Conservation (phyloP, 2,888 invertebrate genomes). For the Ormyrus labotus region DNA sequence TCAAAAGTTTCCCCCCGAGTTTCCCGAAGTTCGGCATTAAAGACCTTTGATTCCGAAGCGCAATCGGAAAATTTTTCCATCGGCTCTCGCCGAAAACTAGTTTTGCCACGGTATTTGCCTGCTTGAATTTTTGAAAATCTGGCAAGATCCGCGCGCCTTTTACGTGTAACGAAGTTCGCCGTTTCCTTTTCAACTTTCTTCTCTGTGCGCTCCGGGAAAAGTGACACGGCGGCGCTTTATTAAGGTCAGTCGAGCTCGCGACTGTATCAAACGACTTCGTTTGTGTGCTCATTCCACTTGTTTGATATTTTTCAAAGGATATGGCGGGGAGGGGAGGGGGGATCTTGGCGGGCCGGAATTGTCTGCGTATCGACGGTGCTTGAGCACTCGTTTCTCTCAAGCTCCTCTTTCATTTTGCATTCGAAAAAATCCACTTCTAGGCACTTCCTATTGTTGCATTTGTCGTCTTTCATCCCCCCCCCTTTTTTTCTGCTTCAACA, state of each 20-base stretch:
- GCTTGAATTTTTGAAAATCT: too few species aligned
- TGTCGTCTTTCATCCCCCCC: slow-evolving; percentile 4
- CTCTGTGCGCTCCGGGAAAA: background rate
- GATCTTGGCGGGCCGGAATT: too few species aligned
- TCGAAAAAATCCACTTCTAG: slow-evolving; percentile 11
- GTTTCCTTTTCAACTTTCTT: background rate
- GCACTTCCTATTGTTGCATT: slow-evolving; percentile 18
- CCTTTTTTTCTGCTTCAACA: slow-evolving; percentile 8
- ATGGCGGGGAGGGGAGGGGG: background rate
- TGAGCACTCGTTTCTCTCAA: too few species aligned
- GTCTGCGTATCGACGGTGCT: too few species aligned
- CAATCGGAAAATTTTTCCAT: slow-evolving; percentile 34
- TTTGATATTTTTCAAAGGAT: slow-evolving; percentile 27
- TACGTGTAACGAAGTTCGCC: too few species aligned
- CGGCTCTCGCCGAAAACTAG: too few species aligned
- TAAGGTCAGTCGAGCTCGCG: slow-evolving; percentile 12
- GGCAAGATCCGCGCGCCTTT: too few species aligned
- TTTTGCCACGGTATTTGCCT: too few species aligned
- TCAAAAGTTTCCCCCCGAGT: slow-evolving; percentile 1
- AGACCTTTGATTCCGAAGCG: background rate
- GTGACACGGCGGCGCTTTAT: slow-evolving; percentile 14
- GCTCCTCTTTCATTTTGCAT: background rate
- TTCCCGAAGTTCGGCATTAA: background rate
- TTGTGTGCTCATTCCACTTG: slow-evolving; percentile 15
- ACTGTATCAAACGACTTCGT: background rate